phyloP scores from a whole-genome alignment of 2,113 vertebrate species.

The Silurus asotus region DNA sequence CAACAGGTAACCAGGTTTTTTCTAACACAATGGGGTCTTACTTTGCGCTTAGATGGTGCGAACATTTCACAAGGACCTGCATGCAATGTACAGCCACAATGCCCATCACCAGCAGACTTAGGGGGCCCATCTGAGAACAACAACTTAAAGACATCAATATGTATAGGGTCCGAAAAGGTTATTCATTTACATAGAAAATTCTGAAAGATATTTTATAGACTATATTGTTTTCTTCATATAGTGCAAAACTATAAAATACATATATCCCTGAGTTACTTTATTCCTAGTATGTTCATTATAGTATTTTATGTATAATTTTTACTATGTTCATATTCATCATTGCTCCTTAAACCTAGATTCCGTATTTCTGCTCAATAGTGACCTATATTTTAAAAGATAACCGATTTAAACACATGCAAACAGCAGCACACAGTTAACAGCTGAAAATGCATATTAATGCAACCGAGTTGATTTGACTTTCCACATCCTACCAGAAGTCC shows the following conservation, averaged over 20 bases:
- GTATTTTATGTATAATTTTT: too few species aligned
- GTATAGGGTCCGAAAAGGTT: neutral
- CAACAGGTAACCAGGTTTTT: neutral
- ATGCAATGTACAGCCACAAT: constrained; percentile 93
- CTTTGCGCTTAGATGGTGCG: constrained; percentile 88
- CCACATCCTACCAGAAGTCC: constrained; percentile 86
- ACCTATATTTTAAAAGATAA: neutral
- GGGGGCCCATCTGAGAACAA: constrained; percentile 81
- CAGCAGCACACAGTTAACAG: neutral
- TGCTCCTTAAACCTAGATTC: neutral
- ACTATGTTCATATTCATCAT: too few species aligned
- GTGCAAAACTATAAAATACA: too few species aligned
- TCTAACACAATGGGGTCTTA: constrained; percentile 64
- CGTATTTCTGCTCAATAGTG: neutral
- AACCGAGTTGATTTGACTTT: neutral
- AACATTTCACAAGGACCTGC: constrained; percentile 88
- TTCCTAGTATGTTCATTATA: too few species aligned
- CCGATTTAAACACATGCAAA: neutral
- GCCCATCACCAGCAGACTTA: constrained; percentile 89
- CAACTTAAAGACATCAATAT: constrained; percentile 1
- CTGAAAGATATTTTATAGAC: too few species aligned
- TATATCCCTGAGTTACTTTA: too few species aligned
- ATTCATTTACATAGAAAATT: neutral
- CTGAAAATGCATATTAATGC: neutral
- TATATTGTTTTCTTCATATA: too few species aligned